These are phyloP conservation scores for Periparus ater DNA, from an alignment of 2,797 vertebrate species.

Conservation along the genomic window DNA sequence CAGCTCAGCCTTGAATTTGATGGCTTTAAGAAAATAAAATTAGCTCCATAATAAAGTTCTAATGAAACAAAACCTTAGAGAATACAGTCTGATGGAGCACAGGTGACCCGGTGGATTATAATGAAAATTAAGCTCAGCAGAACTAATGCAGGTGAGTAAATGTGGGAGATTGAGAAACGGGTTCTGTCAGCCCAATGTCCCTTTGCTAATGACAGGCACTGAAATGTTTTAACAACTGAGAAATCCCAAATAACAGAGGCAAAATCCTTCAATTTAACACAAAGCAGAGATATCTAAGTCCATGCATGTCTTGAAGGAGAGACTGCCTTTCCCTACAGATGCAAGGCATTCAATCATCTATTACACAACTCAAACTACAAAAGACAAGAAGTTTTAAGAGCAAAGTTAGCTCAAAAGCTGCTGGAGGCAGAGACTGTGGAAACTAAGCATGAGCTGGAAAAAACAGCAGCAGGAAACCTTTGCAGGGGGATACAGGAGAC, in stretches of 20 bases:
- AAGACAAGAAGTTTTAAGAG: not conserved
- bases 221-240: conserved; percentile 4
- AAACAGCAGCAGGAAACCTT: not conserved
- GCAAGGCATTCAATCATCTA: not conserved
- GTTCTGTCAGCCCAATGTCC: not conserved
- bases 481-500: not conserved
- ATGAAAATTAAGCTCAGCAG: conserved; percentile 34
- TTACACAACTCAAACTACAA: not conserved
- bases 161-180: not conserved
- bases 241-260: conserved; percentile 25
- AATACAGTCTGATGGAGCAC: not conserved
- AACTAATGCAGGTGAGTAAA: conserved; percentile 35
- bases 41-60: not conserved
- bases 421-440: not conserved
- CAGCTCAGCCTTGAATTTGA: not conserved
- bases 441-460: not conserved
- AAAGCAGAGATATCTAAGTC: not conserved
- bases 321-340: not conserved
- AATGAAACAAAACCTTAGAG: conserved; percentile 38
- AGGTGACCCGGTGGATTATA: not conserved
- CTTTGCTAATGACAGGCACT: not conserved
- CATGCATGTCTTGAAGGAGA: not conserved
- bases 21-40: not conserved
- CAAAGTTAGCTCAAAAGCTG: conserved; percentile 35
- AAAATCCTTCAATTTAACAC: not conserved